Conservation (phyloP, 2,888 invertebrate species). For the Gisinianus flammeolus region DNA sequence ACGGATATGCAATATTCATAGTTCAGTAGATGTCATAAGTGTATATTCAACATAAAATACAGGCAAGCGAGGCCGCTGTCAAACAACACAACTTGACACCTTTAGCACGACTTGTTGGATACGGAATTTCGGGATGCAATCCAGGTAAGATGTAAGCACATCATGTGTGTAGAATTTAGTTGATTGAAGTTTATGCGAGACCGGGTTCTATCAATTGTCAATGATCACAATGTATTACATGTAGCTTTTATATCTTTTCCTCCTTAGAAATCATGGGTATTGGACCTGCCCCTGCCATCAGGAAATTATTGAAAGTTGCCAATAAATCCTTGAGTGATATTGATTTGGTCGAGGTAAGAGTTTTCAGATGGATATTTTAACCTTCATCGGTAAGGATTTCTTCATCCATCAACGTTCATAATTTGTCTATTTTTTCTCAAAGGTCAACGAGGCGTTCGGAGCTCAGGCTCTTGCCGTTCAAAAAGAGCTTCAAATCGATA, state of each 20-base stretch:
- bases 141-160: constrained; percentile 72
- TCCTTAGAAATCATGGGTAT: constrained; percentile 83
- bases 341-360: constrained; percentile 85
- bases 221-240: too few relatives aligned
- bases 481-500: constrained; percentile 84
- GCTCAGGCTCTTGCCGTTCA: constrained; percentile 93
- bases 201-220: too few relatives aligned
- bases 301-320: constrained; percentile 78
- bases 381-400: too few relatives aligned
- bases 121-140: constrained; percentile 92
- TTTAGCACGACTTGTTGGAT: constrained; percentile 87
- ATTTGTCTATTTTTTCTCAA: not conserved
- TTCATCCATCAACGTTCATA: constrained; percentile 2
- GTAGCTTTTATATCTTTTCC: too few relatives aligned
- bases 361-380: not conserved
- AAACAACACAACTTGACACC: constrained; percentile 82
- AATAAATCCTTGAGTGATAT: constrained; percentile 83
- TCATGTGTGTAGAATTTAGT: too few relatives aligned
- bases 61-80: constrained; percentile 90
- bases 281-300: constrained; percentile 93
- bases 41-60: too few relatives aligned
- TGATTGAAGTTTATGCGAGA: too few relatives aligned
- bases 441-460: constrained; percentile 94
- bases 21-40: too few relatives aligned
- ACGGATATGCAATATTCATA: too few relatives aligned